A percentile compares a stretch with the other conserved stretches of the same genome.
Evolutionary conservation across 2,888 invertebrate genomes (phyloP).

Genomic region (Argyresthia albistria): DNA sequence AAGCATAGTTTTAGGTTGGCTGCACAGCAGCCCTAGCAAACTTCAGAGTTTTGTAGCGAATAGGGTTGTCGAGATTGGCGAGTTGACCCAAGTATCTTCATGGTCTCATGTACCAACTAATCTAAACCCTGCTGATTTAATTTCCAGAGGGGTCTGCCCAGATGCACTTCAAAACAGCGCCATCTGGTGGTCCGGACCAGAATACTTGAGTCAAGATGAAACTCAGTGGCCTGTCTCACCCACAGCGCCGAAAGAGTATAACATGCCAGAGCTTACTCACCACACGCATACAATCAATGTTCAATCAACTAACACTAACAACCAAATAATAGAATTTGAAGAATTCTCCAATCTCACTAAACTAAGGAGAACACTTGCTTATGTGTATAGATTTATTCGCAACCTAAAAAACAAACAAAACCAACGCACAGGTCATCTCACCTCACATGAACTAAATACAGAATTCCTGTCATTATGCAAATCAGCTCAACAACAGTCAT

Average conservation of each 20-base stretch:
- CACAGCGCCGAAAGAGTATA: background rate
- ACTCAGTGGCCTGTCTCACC: background rate
- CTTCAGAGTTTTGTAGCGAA: background rate
- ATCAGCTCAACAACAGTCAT: background rate
- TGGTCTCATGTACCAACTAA: background rate
- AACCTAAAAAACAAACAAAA: background rate
- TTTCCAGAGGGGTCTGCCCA: background rate
- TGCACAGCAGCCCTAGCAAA: background rate
- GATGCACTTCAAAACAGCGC: background rate
- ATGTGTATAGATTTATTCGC: background rate
- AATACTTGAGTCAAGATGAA: background rate
- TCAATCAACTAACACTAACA: background rate
- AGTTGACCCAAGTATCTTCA: background rate
- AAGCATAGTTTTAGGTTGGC: background rate
- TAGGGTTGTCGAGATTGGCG: background rate
- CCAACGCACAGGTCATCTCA: background rate
- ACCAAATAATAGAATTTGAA: background rate
- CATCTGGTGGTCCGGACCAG: background rate
- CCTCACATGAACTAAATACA: no score
- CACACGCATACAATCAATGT: background rate
- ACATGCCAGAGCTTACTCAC: background rate
- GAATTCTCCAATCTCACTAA: background rate
- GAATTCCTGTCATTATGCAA: background rate
- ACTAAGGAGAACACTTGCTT: background rate
- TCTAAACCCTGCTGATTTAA: background rate